A percentile compares a stretch with the other conserved stretches of the same genome.
phyloP scores from a whole-genome alignment of 2,888 invertebrate species.

The Stramonita haemastoma region DNA sequence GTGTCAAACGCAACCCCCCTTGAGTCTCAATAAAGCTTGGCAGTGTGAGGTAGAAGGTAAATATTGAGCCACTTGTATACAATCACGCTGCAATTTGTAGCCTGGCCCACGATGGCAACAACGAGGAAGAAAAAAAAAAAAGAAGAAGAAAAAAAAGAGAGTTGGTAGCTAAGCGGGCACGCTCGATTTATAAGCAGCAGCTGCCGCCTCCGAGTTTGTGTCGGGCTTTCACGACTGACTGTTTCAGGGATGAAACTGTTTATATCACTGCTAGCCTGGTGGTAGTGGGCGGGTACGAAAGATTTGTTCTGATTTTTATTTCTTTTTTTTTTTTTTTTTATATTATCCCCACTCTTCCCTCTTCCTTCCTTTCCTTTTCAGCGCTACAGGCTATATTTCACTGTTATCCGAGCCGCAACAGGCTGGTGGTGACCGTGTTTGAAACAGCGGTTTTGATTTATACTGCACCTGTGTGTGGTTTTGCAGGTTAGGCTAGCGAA shows the following conservation, averaged over 20 bases:
- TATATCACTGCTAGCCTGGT: constrained; percentile 14
- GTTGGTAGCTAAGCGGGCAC: background rate
- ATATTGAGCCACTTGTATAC: constrained; percentile 38
- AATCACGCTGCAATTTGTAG: constrained; percentile 28
- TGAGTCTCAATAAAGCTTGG: background rate
- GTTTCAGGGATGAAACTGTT: constrained; percentile 17
- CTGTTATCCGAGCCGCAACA: background rate
- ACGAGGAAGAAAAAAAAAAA: background rate
- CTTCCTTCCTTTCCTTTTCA: background rate
- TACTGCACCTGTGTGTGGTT: background rate
- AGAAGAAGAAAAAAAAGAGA: background rate
- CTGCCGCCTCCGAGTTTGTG: constrained; percentile 28
- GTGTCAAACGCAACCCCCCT: background rate
- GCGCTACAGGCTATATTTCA: background rate
- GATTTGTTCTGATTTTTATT: background rate
- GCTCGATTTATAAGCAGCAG: constrained; percentile 32
- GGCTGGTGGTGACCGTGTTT: background rate
- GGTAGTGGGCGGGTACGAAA: background rate
- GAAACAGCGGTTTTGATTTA: background rate
- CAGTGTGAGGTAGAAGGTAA: constrained; percentile 22
- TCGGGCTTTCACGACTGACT: background rate
- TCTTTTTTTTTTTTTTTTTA: background rate
- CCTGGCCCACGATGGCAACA: background rate
- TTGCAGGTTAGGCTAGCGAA: too few species aligned
- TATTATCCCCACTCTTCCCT: too few species aligned